Conservation (phyloP, 1,140 invertebrate genomes). For the Holotrichia oblita region DNA sequence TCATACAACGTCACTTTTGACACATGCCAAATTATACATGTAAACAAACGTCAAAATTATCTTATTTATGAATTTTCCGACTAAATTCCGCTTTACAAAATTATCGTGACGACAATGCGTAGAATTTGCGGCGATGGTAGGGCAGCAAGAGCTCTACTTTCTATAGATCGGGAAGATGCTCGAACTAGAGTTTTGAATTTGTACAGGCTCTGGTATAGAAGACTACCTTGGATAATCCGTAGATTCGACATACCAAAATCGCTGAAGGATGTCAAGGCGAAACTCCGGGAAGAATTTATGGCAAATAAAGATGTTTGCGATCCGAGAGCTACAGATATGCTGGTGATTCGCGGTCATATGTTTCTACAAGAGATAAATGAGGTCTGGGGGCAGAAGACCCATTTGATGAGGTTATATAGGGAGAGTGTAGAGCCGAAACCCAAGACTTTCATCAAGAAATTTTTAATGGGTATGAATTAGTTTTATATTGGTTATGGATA, state of each 20-base stretch:
- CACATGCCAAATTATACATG: background rate
- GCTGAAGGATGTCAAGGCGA: conserved; percentile 70
- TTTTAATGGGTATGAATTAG: background rate
- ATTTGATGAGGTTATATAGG: background rate
- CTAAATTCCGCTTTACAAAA: background rate
- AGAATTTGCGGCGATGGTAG: background rate
- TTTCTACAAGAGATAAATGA: background rate
- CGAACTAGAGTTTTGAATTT: background rate
- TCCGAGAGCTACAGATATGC: conserved; percentile 84
- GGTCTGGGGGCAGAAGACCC: conserved; percentile 19
- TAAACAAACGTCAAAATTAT: background rate
- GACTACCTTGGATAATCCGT: conserved; percentile 5
- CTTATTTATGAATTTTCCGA: background rate
- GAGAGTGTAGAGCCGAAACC: conserved; percentile 3
- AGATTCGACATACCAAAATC: conserved; percentile 76
- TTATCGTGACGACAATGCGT: background rate
- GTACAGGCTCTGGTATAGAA: background rate
- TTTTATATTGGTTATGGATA: background rate
- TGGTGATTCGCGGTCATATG: conserved; percentile 74
- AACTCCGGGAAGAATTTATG: conserved; percentile 80
- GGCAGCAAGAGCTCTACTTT: background rate
- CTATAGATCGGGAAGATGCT: background rate
- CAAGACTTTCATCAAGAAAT: background rate
- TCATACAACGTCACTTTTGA: background rate
- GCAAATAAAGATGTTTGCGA: conserved; percentile 80